These are phyloP conservation scores for Lottia scabra DNA, from an alignment of 2,888 invertebrate species.

Conservation along the genomic window DNA sequence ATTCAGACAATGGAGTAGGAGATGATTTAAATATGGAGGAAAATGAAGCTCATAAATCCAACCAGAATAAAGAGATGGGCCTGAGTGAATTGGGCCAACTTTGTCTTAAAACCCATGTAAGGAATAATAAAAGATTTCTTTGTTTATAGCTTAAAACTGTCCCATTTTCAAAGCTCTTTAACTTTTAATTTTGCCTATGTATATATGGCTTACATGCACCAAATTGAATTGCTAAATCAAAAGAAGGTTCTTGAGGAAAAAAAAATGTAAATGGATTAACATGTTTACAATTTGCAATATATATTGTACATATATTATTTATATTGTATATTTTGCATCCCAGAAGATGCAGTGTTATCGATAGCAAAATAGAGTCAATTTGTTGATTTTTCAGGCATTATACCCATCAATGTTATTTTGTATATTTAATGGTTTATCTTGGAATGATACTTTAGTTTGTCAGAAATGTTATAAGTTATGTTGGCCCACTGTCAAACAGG, in stretches of 20 bases:
- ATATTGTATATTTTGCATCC: too few relatives aligned
- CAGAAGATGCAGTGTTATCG: too few relatives aligned
- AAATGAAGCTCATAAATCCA: conserved; percentile 30
- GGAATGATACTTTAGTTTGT: conserved; percentile 88
- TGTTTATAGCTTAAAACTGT: too few relatives aligned
- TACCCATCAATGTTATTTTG: conserved; percentile 60
- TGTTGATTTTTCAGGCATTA: conserved; percentile 47
- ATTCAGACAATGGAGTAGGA: conserved; percentile 18
- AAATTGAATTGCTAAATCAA: too few relatives aligned
- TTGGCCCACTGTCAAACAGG: conserved; percentile 75
- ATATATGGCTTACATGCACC: too few relatives aligned
- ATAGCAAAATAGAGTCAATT: neutral
- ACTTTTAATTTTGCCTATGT: too few relatives aligned
- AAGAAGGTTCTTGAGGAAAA: too few relatives aligned
- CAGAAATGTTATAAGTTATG: conserved; percentile 83
- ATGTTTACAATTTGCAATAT: too few relatives aligned
- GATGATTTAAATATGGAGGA: conserved; percentile 52
- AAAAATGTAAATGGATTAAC: too few relatives aligned
- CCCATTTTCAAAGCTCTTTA: too few relatives aligned
- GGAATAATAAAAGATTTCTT: too few relatives aligned
- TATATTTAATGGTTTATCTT: conserved; percentile 77
- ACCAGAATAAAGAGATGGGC: conserved; percentile 70
- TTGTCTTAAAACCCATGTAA: conserved; percentile 72
- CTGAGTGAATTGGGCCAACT: conserved; percentile 86
- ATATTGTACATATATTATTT: too few relatives aligned